These are phyloP conservation scores for Lamellibrachia luymesi DNA, from an alignment of 1,140 invertebrate genomes.

Conservation along the genomic window DNA sequence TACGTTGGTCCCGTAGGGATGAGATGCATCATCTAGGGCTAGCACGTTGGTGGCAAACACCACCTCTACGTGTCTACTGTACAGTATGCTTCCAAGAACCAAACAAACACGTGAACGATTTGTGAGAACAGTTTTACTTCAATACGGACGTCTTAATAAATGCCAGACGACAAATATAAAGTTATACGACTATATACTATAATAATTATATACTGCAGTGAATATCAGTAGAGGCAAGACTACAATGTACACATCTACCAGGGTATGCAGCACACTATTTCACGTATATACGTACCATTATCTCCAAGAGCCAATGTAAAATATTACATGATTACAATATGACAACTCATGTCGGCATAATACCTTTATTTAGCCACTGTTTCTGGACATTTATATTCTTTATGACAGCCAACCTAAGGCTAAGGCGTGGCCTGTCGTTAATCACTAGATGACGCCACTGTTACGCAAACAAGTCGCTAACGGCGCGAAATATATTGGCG, in stretches of 20 bases:
- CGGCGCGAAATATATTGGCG: background rate
- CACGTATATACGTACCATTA: background rate
- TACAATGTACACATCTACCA: background rate
- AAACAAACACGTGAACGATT: background rate
- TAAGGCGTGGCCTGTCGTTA: background rate
- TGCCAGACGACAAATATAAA: constrained; percentile 1
- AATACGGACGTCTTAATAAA: background rate
- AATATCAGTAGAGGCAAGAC: background rate
- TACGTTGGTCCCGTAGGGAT: too few species aligned
- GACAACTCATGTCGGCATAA: background rate
- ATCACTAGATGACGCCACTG: background rate
- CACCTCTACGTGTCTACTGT: background rate
- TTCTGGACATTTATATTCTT: background rate
- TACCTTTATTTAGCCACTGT: background rate
- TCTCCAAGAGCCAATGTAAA: background rate
- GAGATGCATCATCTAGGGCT: background rate
- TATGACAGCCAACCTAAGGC: background rate
- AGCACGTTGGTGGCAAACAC: background rate
- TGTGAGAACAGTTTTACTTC: background rate
- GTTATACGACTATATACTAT: constrained; percentile 5
- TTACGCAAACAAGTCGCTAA: background rate
- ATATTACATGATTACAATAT: background rate
- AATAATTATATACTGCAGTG: background rate
- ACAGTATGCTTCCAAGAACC: background rate
- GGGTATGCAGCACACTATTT: background rate